Evolutionary conservation across 2,888 invertebrate genomes (phyloP).

Genomic region (Erebia ligea): DNA sequence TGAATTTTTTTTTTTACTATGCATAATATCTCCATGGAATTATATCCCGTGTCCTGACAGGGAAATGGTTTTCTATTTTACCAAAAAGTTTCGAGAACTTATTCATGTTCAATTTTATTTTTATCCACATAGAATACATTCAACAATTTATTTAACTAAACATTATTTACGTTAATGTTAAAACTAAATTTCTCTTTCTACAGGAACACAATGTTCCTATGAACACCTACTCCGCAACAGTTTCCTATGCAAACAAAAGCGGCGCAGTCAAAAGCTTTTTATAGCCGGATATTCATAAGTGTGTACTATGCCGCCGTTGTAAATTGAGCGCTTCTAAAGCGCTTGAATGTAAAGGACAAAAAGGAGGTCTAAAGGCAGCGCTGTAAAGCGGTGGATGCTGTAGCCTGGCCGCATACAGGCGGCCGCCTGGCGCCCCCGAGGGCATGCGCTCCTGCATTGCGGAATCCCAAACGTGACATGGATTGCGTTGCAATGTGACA

Average conservation of each 20-base stretch:
- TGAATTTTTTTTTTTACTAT: too few relatives aligned
- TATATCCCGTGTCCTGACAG: too few relatives aligned
- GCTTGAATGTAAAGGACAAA: constrained; percentile 21
- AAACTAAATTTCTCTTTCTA: not conserved
- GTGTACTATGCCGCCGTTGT: constrained; percentile 23
- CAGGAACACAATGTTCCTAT: not conserved
- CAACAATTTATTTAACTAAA: not conserved
- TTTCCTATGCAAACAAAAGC: constrained; percentile 30
- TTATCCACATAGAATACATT: not conserved
- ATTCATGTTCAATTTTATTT: too few relatives aligned
- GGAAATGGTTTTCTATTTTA: too few relatives aligned
- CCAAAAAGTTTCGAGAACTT: too few relatives aligned
- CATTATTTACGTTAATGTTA: not conserved
- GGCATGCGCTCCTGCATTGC: constrained; percentile 72
- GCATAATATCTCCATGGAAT: too few relatives aligned
- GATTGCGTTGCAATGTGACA: constrained; percentile 30
- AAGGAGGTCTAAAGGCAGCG: constrained; percentile 18
- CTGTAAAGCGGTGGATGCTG: constrained; percentile 22
- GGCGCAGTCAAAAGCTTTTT: constrained; percentile 29
- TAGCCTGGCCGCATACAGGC: constrained; percentile 18
- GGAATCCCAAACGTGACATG: constrained; percentile 53
- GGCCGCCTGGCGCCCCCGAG: constrained; percentile 31
- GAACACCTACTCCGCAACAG: not conserved
- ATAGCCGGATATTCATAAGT: constrained; percentile 28
- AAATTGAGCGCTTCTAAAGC: constrained; percentile 20